A percentile compares a stretch with the other conserved stretches of the same genome.
Conservation (phyloP, 2,113 vertebrate genomes). For the Anthoscopus minutus region DNA sequence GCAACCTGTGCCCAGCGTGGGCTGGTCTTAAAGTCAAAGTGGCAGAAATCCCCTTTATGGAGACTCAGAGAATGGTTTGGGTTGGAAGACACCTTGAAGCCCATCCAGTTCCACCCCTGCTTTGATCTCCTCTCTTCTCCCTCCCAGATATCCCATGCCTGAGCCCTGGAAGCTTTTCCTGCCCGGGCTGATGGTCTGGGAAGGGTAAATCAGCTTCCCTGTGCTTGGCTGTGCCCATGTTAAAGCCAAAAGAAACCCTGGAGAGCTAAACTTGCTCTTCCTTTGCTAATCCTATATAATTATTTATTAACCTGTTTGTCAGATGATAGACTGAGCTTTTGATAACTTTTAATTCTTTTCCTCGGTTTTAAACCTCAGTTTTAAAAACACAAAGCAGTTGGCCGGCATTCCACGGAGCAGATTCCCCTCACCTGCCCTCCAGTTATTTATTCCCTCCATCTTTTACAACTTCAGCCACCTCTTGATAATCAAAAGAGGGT, state of each 20-base stretch:
- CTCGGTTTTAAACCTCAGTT: background rate
- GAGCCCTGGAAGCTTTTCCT: background rate
- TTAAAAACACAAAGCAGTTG: background rate
- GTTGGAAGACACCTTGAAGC: background rate
- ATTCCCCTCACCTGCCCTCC: slow-evolving; percentile 13
- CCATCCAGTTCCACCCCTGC: background rate
- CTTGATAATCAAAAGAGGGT: slow-evolving; percentile 49
- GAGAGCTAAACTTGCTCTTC: background rate
- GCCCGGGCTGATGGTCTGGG: background rate
- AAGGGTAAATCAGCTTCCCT: background rate
- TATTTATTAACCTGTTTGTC: slow-evolving; percentile 11
- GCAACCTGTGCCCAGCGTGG: background rate
- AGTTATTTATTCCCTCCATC: background rate
- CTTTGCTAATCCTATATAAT: background rate
- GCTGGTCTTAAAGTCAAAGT: background rate
- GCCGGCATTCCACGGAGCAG: background rate
- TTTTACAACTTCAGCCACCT: background rate
- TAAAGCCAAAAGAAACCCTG: background rate
- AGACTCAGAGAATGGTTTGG: background rate
- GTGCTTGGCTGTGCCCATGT: rapidly evolving
- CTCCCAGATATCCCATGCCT: background rate
- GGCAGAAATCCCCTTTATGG: background rate
- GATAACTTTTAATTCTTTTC: background rate
- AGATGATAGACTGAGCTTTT: background rate
- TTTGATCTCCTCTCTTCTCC: background rate